Percentiles rank a stretch among this genome's conserved stretches.
Evolutionary conservation across 2,888 invertebrate species (phyloP).

Genomic region (Epinotia ramella): DNA sequence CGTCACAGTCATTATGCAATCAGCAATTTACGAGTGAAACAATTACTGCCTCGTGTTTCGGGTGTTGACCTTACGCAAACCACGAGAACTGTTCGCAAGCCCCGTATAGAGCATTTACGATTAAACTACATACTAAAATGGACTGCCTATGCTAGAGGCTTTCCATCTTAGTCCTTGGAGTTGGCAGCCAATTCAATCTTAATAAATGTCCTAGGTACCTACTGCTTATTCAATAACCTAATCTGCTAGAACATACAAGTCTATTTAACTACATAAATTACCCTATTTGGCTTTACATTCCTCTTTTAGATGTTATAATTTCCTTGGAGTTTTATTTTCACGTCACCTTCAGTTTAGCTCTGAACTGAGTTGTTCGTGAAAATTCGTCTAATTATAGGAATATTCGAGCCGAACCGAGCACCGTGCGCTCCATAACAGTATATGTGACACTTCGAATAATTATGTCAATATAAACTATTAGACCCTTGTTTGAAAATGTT

Average conservation of each 20-base stretch:
- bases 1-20: constrained; percentile 25
- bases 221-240: too few species aligned
- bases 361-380: background rate
- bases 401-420: background rate
- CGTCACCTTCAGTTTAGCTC: background rate
- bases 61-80: constrained; percentile 19
- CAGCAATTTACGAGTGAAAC: background rate
- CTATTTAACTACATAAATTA: too few species aligned
- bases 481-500: background rate
- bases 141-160: background rate
- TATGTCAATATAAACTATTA: background rate
- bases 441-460: background rate
- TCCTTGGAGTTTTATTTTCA: background rate
- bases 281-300: too few species aligned
- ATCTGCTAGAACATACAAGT: too few species aligned
- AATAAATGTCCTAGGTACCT: too few species aligned
- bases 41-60: constrained; percentile 27
- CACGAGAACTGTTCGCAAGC: background rate
- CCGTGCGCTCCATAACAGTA: background rate
- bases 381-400: too few species aligned
- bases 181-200: too few species aligned
- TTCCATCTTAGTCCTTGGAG: too few species aligned
- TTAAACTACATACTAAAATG: background rate
- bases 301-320: background rate
- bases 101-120: background rate